Base-by-base conservation (phyloP, 2,797 vertebrate species). In the Telmatherina bonti region DNA sequence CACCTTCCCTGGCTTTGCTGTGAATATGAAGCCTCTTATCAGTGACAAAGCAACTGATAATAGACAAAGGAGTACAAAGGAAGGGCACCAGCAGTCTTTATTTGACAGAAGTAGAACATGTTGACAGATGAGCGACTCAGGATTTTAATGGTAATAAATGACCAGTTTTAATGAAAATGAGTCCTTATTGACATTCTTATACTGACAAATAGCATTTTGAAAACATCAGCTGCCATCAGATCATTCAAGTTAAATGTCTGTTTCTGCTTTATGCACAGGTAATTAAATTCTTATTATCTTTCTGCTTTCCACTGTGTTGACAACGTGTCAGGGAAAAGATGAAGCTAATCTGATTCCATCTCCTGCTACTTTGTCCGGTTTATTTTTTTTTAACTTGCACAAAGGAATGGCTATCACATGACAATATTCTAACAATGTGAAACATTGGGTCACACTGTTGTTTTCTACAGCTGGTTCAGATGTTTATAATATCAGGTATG, bases 41-140 rank as follows among this genome's bases (percentile, higher is more conserved):
- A 27, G 43, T 24, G 7, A 38, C 45, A 70, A 51, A 53, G 58
- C 20, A 59, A 61, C 18, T 26, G 52, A 77, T 72, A 51, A 52
- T 35, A 70, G 57, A 41, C 30, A 11, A 8, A 24, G 2, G 6
- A 9, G 43, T 49, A 49, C 36, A 72, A 64, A 26, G 13, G 24
- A 36, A 22, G 62, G 31, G 20, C 29, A 1, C 3, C 11, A 5
- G 7, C 7, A 67, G 26, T 41, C 27, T 11, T 26, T 76, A 16
- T n/a, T 8, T 45, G 79, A 82, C 76, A 84, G 53, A 70, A 73
- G 59, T 35, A 60, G 79, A 61, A 9, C 29, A 45, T 20, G 13
- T 36, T 74, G 76, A 82, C 8, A 13, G 62, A 82, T 79, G 38
- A 57, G 61, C 79, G 22, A n/a, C 29, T 70, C 7, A 38, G 27